Evolutionary conservation across 2,888 invertebrate species (phyloP).

Genomic region (Oligia fasciuncula): DNA sequence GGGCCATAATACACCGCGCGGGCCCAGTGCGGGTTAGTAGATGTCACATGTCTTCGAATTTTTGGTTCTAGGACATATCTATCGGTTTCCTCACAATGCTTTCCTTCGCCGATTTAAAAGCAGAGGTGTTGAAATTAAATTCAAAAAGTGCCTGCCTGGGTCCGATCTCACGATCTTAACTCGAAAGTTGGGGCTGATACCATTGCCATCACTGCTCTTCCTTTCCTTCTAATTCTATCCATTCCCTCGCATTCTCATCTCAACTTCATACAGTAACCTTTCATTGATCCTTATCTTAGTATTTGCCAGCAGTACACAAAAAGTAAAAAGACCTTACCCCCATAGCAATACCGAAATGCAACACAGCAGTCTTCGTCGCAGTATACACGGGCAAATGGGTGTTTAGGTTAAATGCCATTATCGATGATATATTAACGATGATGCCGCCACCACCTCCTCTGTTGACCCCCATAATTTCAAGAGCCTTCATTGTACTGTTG

Average conservation of each 20-base stretch:
- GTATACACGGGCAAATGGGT: slow-evolving; percentile 81
- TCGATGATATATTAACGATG: slow-evolving; percentile 83
- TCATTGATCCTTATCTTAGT: neutral
- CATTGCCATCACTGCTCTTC: too few species aligned
- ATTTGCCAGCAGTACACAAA: neutral
- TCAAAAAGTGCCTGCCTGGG: too few species aligned
- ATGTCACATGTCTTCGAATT: too few species aligned
- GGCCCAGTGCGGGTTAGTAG: too few species aligned
- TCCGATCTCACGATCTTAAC: too few species aligned
- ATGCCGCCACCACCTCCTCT: slow-evolving; percentile 80
- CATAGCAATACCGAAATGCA: slow-evolving; percentile 83
- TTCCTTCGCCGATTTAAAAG: too few species aligned
- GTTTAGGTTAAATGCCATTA: slow-evolving; percentile 77
- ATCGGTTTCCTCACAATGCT: too few species aligned
- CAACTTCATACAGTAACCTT: neutral
- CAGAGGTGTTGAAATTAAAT: too few species aligned
- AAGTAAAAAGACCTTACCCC: slow-evolving; percentile 73
- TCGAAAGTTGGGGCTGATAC: too few species aligned
- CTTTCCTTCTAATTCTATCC: too few species aligned
- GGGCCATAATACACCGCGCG: too few species aligned
- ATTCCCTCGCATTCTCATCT: neutral
- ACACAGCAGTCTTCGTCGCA: slow-evolving; percentile 84
- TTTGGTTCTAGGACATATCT: too few species aligned
- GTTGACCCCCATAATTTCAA: slow-evolving; percentile 80
- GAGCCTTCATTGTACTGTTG: slow-evolving; percentile 80